These are phyloP conservation scores for Lerista edwardsae DNA, from an alignment of 2,797 vertebrate genomes.

Conservation along the genomic window DNA sequence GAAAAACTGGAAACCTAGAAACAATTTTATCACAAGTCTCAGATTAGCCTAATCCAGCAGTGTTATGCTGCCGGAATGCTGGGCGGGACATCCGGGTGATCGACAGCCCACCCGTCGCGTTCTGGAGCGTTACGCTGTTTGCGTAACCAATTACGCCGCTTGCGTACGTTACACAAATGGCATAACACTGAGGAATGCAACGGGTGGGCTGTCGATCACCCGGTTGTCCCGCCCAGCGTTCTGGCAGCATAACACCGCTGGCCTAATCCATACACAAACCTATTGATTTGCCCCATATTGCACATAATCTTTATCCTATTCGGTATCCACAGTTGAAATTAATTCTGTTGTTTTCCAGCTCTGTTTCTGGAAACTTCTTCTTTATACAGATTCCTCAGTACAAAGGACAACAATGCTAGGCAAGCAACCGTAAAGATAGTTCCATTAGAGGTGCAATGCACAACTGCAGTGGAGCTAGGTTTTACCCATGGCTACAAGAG, in stretches of 20 bases:
- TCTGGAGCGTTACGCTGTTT: too few species aligned
- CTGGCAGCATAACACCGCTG: too few species aligned
- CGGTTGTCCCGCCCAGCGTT: too few species aligned
- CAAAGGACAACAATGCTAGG: not conserved
- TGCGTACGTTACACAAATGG: too few species aligned
- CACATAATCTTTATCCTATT: not conserved
- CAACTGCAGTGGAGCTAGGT: too few species aligned
- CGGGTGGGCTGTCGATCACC: too few species aligned
- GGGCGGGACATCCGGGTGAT: too few species aligned
- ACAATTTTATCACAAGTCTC: not conserved
- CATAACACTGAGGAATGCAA: too few species aligned
- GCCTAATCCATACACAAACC: not conserved
- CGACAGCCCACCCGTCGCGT: too few species aligned
- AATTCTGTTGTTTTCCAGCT: not conserved
- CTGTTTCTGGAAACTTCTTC: not conserved
- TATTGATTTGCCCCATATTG: not conserved
- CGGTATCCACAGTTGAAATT: not conserved
- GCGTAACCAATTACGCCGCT: too few species aligned
- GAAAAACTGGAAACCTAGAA: not conserved
- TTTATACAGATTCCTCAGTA: not conserved
- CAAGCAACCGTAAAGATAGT: not conserved
- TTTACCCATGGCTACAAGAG: not conserved
- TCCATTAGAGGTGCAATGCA: not conserved
- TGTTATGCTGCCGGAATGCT: too few species aligned
- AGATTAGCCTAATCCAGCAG: not conserved